Percentiles rank a stretch among this genome's conserved stretches.
Conservation (phyloP, 2,888 invertebrate genomes). For the Ormyrus thymus region DNA sequence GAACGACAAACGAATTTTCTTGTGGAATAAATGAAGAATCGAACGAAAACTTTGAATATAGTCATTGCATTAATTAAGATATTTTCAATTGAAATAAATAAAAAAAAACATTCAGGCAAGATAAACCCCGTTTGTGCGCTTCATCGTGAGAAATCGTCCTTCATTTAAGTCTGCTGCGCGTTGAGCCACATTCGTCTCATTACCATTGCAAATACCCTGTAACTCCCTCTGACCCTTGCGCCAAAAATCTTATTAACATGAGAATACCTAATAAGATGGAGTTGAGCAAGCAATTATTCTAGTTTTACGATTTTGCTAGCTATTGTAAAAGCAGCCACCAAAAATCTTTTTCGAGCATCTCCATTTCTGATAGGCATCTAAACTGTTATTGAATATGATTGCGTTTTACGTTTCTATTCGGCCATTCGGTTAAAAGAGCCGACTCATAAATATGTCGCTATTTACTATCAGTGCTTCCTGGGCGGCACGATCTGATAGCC, state of each 20-base stretch:
- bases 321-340: no score
- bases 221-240: slow-evolving; percentile 52
- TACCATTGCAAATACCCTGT: slow-evolving; percentile 59
- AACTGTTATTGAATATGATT: no score
- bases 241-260: slow-evolving; percentile 59
- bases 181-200: slow-evolving; percentile 43
- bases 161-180: neutral
- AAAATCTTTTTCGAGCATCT: no score
- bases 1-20: neutral
- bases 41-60: neutral
- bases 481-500: no score
- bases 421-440: no score
- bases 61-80: no score
- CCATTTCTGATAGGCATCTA: no score
- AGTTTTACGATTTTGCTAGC: no score
- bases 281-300: slow-evolving; percentile 30
- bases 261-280: slow-evolving; percentile 56
- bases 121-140: neutral
- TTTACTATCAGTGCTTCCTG: no score
- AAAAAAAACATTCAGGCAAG: neutral
- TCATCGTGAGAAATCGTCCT: neutral
- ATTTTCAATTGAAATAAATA: neutral
- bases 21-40: neutral
- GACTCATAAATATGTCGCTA: no score
- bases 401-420: no score